Evolutionary conservation across 2,888 invertebrate species (phyloP), one percentile per base, ranked within the genome.

Genomic region (Mellilla xanthometata): DNA sequence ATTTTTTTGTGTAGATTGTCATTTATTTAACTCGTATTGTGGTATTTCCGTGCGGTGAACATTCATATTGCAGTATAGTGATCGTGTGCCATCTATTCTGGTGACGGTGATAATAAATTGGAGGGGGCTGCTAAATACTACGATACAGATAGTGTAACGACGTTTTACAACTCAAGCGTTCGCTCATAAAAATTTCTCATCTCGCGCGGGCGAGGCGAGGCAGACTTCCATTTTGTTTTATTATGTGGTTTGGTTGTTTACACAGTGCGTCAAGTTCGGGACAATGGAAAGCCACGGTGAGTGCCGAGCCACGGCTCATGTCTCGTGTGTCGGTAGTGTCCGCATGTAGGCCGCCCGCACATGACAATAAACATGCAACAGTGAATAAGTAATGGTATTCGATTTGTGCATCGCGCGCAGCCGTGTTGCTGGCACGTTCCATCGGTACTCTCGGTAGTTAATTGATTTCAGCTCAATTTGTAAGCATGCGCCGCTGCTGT

Each of bases 41-140:
- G 68, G 62, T 73, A 61, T 67, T 73, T 72, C 54, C 64, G 63
- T 63, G 63, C 69, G 65, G 60, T 65, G 56, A 39, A 50, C 54
- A 56, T 58, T 58, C 68, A 67, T 69, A 62, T 63, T 68, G 74
- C 76, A 77, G 72, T 70, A 77, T 81, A 73, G 81, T 81, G 76
- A 65, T 76, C 51, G 76, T 72, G 72, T 72, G 70, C 70, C 65
- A 76, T 78, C 65, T 67, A 65, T 73, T 78, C 74, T 75, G 73
- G 77, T 81, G 79, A 83, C 73, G 73, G 77, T 76, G 76, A 81
- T 82, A 79, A 78, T 83, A 78, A 76, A 76, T 61, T 80, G 87
- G 87, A 80, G 88, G 89, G 89, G 82, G 86, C 82, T 82, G 79
- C 79, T 83, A 79, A 89, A 89, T 90, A 90, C 90, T 90, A 90